Conservation (phyloP, 2,888 invertebrate species). For the Drosophila birchii region DNA sequence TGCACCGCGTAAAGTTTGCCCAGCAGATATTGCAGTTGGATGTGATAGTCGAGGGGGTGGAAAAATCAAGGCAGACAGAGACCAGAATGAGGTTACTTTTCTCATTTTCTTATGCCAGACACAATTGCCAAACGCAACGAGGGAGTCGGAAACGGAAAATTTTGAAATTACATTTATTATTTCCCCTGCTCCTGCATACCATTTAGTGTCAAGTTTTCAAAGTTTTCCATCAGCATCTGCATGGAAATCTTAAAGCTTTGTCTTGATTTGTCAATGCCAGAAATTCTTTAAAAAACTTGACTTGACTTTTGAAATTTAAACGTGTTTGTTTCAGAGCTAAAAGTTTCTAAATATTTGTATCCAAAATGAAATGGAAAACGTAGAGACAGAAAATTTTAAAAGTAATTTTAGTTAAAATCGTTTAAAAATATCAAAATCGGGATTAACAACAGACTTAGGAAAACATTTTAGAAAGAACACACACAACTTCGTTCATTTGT, state of each 20-base stretch:
- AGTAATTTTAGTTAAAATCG: background rate
- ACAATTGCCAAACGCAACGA: conserved; percentile 51
- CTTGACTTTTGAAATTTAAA: background rate
- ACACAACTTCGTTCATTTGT: no score
- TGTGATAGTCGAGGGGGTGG: conserved; percentile 13
- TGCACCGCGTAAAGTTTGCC: conserved; percentile 48
- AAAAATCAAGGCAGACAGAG: conserved; percentile 17
- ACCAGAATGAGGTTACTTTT: conserved; percentile 42
- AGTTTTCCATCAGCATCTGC: conserved; percentile 22
- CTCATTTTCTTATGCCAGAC: conserved; percentile 67
- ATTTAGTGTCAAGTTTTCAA: conserved; percentile 36
- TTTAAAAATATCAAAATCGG: no score
- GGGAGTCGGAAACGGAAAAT: conserved; percentile 39
- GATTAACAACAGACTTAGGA: no score
- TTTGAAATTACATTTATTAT: conserved; percentile 71
- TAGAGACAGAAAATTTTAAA: background rate
- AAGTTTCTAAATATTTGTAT: background rate
- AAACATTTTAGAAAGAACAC: no score
- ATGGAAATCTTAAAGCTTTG: conserved; percentile 20
- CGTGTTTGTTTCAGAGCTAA: background rate
- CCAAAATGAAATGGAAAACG: background rate
- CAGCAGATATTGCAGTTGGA: conserved; percentile 51
- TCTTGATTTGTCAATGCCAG: conserved; percentile 13
- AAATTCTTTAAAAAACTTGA: background rate
- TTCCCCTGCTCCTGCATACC: conserved; percentile 38